Evolutionary conservation across 2,888 invertebrate species (phyloP), one percentile per base, ranked within the genome.

Genomic region (Agrochola circellaris): DNA sequence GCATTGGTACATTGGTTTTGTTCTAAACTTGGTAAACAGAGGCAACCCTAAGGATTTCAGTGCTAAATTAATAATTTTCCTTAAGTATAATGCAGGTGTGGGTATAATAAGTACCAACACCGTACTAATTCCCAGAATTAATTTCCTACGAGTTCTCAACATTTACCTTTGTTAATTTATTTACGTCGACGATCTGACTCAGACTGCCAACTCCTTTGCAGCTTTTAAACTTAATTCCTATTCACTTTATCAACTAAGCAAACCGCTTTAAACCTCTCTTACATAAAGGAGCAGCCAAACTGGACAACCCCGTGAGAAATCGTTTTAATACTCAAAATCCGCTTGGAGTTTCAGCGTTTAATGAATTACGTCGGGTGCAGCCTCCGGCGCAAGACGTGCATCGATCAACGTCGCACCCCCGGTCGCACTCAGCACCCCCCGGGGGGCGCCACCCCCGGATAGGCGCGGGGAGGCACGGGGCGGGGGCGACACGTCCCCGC

Each of bases 371-470:
- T 95, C 94, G 96, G 95, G 94, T 95, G 96, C 97, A 96, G 96
- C 96, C 96, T 96, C 97, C 96, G 97, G 97, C 97, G 97, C 97
- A 97, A 97, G 97, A 97, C 97, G 97, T 97, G 97, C 97, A 97
- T 97, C 97, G 97, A 97, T 97, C 97, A 97, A 97, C 97, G 97
- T 97, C 97, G 95, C 94, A 94, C 95, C 89, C 87, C 88, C 75
- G 81, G 88, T 83, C 85, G 87, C 87, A 85, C 81, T 87, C 79
- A 76, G 89, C 89, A 76, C 89, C 90, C 89, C 81, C 88, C 85
- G 89, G 88, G 87, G 83, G 79, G 76, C 68, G 75, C 82, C 89
- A 78, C 88, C 91, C 85, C 77, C 86, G 90, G 92, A 93, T 94
- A 95, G 95, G 95, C 95, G 90, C 91, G 93, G 94, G 94, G 94